Conservation (phyloP, 2,888 invertebrate species). For the Apodemia hepburni region DNA sequence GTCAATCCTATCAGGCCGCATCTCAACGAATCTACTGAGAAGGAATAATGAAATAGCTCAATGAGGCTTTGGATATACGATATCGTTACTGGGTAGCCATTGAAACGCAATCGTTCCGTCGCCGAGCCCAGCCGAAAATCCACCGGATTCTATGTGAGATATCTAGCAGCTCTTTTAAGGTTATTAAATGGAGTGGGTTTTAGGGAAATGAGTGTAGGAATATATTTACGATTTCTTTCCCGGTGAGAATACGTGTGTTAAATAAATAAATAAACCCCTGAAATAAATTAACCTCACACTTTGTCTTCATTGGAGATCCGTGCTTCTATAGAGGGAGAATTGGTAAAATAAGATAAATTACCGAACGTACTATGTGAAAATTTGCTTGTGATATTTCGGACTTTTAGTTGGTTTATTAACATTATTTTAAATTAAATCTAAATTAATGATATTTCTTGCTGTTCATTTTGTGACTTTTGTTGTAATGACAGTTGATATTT, state of each 20-base stretch:
- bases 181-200: constrained; percentile 76
- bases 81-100: constrained; percentile 49
- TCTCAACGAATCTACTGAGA: constrained; percentile 53
- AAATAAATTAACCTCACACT: constrained; percentile 67
- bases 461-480: too few species aligned
- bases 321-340: constrained; percentile 35
- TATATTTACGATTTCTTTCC: constrained; percentile 56
- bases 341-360: not conserved
- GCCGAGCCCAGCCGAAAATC: constrained; percentile 60
- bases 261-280: constrained; percentile 59
- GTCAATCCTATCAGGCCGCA: constrained; percentile 67
- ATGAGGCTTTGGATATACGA: constrained; percentile 54
- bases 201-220: constrained; percentile 69
- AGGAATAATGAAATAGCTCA: constrained; percentile 75
- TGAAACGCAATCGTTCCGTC: constrained; percentile 48
- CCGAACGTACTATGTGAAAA: not conserved
- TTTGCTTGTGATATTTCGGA: too few species aligned
- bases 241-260: constrained; percentile 56
- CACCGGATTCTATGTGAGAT: constrained; percentile 70
- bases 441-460: too few species aligned
- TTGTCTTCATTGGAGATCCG: constrained; percentile 58
- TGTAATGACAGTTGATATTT: too few species aligned
- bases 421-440: too few species aligned
- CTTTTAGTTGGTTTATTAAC: too few species aligned
- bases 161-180: constrained; percentile 63